Conservation (phyloP, 2,888 invertebrate genomes). For the Brachyptera risi region DNA sequence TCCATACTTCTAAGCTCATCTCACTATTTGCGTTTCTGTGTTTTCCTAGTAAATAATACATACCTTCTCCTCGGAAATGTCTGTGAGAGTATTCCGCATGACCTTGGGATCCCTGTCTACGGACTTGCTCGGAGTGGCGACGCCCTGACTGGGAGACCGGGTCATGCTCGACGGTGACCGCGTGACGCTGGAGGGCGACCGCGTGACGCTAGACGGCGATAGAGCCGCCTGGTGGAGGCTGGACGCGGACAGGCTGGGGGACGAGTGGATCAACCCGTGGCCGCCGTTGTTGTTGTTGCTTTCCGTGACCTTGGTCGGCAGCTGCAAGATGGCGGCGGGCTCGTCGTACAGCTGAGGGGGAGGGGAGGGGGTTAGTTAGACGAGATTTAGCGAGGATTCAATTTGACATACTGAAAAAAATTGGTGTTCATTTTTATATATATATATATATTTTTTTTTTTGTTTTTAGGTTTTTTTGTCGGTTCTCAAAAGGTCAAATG, state of each 20-base stretch:
- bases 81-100: not conserved
- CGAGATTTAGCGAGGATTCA: not conserved
- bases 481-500: no score
- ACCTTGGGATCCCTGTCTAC: not conserved
- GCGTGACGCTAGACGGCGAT: not conserved
- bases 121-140: not conserved
- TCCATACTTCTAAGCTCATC: no score
- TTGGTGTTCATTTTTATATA: no score
- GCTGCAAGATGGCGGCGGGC: constrained; percentile 40
- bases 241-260: not conserved
- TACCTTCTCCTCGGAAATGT: constrained; percentile 14
- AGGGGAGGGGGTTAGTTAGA: not conserved
- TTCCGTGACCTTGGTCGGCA: not conserved
- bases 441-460: no score
- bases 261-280: not conserved
- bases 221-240: not conserved
- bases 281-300: not conserved
- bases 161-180: no score
- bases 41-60: no score
- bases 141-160: not conserved
- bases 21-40: no score
- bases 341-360: constrained; percentile 43
- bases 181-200: not conserved
- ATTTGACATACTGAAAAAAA: no score
- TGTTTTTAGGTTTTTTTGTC: no score